Conservation (phyloP, 2,797 vertebrate genomes). For the Cetoscarus ocellatus region DNA sequence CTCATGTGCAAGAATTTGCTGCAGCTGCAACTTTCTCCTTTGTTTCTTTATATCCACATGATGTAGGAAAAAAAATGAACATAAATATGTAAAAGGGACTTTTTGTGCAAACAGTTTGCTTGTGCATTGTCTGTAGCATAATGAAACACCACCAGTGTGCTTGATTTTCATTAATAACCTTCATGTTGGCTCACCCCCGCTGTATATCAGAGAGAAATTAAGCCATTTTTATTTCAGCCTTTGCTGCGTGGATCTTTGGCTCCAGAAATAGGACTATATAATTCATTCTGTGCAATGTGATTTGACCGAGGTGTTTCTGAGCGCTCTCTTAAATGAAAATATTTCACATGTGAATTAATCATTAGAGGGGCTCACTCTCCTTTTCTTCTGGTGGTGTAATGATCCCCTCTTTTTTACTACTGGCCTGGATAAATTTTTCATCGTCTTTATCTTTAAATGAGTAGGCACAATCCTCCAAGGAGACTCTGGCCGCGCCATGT, state of each 20-base stretch:
- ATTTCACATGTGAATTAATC: conserved; percentile 81
- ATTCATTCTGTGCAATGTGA: conserved; percentile 67
- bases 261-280: conserved; percentile 65
- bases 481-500: conserved; percentile 46
- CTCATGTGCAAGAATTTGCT: conserved; percentile 23
- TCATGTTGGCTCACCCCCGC: conserved; percentile 51
- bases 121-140: conserved; percentile 61
- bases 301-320: conserved; percentile 70
- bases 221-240: conserved; percentile 63
- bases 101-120: conserved; percentile 53
- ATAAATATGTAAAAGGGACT: conserved; percentile 40
- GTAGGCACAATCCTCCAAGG: conserved; percentile 60
- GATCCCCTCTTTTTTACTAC: conserved; percentile 61
- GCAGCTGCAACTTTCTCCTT: conserved; percentile 15
- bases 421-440: conserved; percentile 73
- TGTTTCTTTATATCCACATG: conserved; percentile 13
- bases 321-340: conserved; percentile 76
- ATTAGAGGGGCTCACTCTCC: conserved; percentile 67
- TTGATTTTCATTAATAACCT: conserved; percentile 73
- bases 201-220: conserved; percentile 51
- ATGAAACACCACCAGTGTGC: conserved; percentile 62
- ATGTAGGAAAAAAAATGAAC: conserved; percentile 30
- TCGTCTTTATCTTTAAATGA: conserved; percentile 76
- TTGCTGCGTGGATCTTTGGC: conserved; percentile 54
- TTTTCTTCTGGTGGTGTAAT: conserved; percentile 68